Base-by-base conservation (phyloP, 2,797 vertebrate species). In the Oreortyx pictus region DNA sequence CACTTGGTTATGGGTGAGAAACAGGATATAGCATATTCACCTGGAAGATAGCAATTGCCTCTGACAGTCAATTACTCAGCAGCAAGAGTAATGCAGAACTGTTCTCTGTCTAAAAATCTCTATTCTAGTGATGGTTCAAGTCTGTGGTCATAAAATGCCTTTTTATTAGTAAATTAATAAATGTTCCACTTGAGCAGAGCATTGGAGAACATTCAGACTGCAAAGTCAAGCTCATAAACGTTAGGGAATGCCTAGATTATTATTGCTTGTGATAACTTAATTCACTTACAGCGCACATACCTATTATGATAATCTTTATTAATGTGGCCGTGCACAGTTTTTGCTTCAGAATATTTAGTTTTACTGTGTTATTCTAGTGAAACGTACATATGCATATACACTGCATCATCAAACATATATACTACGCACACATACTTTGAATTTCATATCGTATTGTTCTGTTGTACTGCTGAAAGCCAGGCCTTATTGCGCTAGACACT, bases 141-240 rank as follows among this genome's bases (percentile, higher is more conserved):
- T 75, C 22, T 74, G 61, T 77, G 71, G 31, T 83, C 24, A 68
- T 31, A 75, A 67, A 78, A 90, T 46, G 19, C 17, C 33, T 84
- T 92, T 90, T 86, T 68, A 72, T 78, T 72, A 90, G 37, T 82
- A 60, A 92, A 68, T 64, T 64, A 64, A 43, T 64, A 43, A 62
- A 22, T 1, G 0, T 86, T 93, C 74, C 52, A 70, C 4, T 70
- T 85, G 39, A 87, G 46, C 81, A 52, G 33, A 68, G n/a, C 37
- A 23, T 41, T 73, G 59, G 39, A 43, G 25, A 92, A 50, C 15
- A 7, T 65, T 78, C 41, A 33, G 31, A 68, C 65, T 88, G 49
- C 23, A 22, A 86, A 78, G 17, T 47, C 33, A 88, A 80, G 14
- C 39, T 41, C 19, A 13, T 52, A 25, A 52, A 67, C 72, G 3